These are phyloP conservation scores for Tachypleus tridentatus DNA, from an alignment of 1,140 invertebrate species.

Conservation along the genomic window DNA sequence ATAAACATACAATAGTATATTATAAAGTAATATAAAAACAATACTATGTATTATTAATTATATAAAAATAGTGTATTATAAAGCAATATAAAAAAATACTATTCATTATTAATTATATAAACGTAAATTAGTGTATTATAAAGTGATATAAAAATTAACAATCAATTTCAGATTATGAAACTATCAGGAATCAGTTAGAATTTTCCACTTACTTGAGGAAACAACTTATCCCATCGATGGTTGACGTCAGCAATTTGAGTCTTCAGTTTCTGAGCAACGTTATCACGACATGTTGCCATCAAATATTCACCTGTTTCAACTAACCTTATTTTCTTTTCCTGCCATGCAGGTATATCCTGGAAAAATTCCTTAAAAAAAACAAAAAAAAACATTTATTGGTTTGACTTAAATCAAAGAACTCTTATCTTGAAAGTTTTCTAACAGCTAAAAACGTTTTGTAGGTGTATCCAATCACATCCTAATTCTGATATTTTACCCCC, in stretches of 20 bases:
- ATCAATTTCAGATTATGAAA: background rate
- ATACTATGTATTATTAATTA: too few relatives aligned
- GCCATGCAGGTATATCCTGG: slow-evolving; percentile 76
- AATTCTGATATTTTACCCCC: too few relatives aligned
- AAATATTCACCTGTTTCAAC: slow-evolving; percentile 77
- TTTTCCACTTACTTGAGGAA: slow-evolving; percentile 41
- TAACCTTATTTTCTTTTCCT: slow-evolving; percentile 68
- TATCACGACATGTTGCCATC: slow-evolving; percentile 69
- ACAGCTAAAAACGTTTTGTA: too few relatives aligned
- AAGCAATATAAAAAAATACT: too few relatives aligned
- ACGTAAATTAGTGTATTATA: too few relatives aligned
- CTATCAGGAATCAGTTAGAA: background rate
- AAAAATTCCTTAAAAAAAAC: slow-evolving; percentile 43
- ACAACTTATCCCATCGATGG: slow-evolving; percentile 64
- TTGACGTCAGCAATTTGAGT: slow-evolving; percentile 57
- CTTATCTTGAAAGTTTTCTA: too few relatives aligned
- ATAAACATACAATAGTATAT: too few relatives aligned
- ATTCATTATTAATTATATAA: too few relatives aligned
- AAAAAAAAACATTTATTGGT: slow-evolving; percentile 33
- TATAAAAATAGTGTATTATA: too few relatives aligned
- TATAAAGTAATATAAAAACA: too few relatives aligned
- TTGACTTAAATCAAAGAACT: too few relatives aligned
- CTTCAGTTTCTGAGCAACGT: slow-evolving; percentile 60
- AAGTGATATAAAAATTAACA: background rate
- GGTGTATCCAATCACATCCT: too few relatives aligned